These are phyloP conservation scores for Nipponia nippon DNA, from an alignment of 2,113 vertebrate genomes.

Conservation along the genomic window DNA sequence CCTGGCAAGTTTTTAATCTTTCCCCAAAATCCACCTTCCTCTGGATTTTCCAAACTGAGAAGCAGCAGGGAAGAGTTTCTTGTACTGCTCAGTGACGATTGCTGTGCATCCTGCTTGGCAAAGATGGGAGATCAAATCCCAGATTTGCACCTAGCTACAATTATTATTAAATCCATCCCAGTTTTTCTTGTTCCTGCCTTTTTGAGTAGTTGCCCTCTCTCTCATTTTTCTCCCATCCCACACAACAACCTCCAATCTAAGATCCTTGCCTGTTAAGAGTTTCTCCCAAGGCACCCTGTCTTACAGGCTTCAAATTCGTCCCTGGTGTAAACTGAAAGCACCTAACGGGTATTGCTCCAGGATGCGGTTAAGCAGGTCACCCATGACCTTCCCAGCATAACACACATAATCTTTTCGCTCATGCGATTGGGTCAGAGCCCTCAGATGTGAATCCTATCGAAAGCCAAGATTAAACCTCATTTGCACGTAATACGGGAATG, in stretches of 20 bases:
- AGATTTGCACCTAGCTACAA: neutral
- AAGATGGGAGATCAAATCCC: neutral
- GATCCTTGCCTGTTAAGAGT: neutral
- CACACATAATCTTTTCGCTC: neutral
- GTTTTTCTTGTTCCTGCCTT: neutral
- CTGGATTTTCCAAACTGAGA: neutral
- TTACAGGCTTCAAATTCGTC: neutral
- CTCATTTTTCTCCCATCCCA: neutral
- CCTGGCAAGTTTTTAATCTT: neutral
- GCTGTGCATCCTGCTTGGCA: neutral
- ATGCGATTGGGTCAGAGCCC: conserved; percentile 17
- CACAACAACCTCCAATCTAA: neutral
- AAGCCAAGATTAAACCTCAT: conserved; percentile 62
- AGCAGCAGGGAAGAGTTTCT: neutral
- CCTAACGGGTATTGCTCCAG: neutral
- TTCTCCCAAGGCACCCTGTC: neutral
- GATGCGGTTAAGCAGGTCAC: neutral
- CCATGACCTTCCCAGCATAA: neutral
- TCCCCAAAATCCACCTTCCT: neutral
- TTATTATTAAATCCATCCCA: neutral
- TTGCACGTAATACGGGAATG: conserved; percentile 8
- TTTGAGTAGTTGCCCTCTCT: neutral
- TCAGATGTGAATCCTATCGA: neutral
- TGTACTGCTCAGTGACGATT: neutral
- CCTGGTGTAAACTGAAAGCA: neutral